Conservation (phyloP, 2,888 invertebrate genomes). For the Meiosimyza decipiens region DNA sequence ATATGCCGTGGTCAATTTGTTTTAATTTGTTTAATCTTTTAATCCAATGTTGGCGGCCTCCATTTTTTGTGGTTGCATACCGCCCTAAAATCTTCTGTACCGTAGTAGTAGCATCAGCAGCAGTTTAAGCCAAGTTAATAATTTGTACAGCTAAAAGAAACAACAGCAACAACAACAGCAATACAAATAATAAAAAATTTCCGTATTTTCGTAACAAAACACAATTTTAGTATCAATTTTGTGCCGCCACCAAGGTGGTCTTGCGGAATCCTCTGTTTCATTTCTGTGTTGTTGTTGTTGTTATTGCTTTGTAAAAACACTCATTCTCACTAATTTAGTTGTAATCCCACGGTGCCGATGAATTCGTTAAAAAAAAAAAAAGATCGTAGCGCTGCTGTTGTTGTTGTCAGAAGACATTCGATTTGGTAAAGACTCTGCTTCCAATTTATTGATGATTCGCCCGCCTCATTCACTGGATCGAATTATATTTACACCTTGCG, state of each 20-base stretch:
- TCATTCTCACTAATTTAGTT: constrained; percentile 33
- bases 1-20: constrained; percentile 54
- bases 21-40: constrained; percentile 63
- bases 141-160: constrained; percentile 17
- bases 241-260: constrained; percentile 47
- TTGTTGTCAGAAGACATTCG: constrained; percentile 13
- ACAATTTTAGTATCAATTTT: constrained; percentile 30
- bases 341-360: constrained; percentile 31
- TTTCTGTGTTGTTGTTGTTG: not conserved
- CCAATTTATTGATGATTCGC: constrained; percentile 41
- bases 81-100: not conserved
- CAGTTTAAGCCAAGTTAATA: constrained; percentile 28
- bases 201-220: constrained; percentile 1
- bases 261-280: constrained; percentile 34
- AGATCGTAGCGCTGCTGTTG: not conserved
- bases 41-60: constrained; percentile 46
- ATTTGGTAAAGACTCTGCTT: constrained; percentile 33
- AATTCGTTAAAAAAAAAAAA: not conserved
- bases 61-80: not conserved
- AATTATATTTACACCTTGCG: constrained; percentile 42
- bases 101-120: constrained; percentile 2
- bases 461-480: constrained; percentile 24
- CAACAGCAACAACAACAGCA: not conserved
- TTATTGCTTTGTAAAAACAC: not conserved
- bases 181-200: not conserved